Evolutionary conservation across 2,797 vertebrate genomes (phyloP), one percentile per base, ranked within the genome.

Genomic region (Poeciliopsis gracilis): DNA sequence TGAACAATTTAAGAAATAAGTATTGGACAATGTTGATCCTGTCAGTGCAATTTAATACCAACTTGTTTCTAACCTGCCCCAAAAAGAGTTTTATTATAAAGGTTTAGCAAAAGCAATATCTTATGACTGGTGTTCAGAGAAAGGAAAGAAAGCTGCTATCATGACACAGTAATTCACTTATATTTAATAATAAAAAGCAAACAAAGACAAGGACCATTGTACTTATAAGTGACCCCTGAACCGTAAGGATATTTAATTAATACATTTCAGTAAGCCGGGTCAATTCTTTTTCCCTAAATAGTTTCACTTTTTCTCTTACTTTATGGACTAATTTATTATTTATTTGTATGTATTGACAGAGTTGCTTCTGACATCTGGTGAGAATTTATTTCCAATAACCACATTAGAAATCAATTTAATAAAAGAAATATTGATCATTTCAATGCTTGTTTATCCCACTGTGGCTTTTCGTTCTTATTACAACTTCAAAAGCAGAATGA

Each of bases 401-500:
- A 9, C 38, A 43, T 69, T n/a, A 43, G 8, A 69, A 69, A 43
- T 69, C 1, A 11, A 25, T 43, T 70, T 45, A 28, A 41, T 43
- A 2, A 38, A 43, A 2, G 18, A 16, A 33, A 66, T 16, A 13
- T 43, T 13, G 25, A 45, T 5, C 4, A n/a, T 43, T 70, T 45
- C 41, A 45, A 28, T 45, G n/a, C 12, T 45, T 69, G 12, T 13
- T 41, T n/a, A 15, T 16, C 12, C 12, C 25, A n/a, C 12, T 16
- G 23, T 45, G 23, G 12, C 66, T 13, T 36, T 67, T 43, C 25
- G 1, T 38, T 41, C 36, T 4, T 38, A 59, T 72, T 77, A 84
- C 79, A 80, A 77, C 63, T 86, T 83, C 73, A 86, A 86, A 75
- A 30, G 55, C 79, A 66, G 71, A 53, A 59, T 76, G 33, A 41